phyloP scores from a whole-genome alignment of 2,113 vertebrate genomes.

The Psephotus haematonotus region DNA sequence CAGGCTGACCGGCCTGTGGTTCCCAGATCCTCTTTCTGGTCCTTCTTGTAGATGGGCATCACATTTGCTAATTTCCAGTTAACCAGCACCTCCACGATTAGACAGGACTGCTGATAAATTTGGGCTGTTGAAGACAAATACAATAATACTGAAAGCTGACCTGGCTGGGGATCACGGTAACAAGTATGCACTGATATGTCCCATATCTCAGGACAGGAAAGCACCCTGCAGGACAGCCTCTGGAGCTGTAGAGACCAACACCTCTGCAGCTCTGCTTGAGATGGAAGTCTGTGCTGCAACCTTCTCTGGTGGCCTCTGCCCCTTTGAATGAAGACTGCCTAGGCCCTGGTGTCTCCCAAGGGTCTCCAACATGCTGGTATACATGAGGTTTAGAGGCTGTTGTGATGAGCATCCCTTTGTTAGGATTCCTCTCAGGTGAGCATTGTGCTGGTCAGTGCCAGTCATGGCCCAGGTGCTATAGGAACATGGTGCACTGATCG shows the following conservation, averaged over 20 bases:
- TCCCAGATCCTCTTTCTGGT: background rate
- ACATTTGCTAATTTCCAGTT: background rate
- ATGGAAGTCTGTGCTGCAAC: fast-evolving
- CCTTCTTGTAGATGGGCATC: background rate
- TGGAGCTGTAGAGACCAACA: background rate
- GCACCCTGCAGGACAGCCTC: background rate
- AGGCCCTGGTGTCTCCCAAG: background rate
- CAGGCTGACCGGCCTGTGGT: background rate
- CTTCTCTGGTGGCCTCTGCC: background rate
- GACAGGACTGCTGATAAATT: background rate
- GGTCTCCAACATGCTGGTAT: background rate
- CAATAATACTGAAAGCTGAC: background rate
- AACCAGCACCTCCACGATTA: background rate
- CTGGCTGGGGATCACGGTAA: background rate
- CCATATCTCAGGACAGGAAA: background rate
- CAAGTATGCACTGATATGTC: background rate
- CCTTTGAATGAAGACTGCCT: background rate
- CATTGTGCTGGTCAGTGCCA: background rate
- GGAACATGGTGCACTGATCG: background rate
- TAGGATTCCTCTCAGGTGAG: background rate
- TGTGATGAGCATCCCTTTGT: background rate
- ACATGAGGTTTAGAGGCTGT: background rate
- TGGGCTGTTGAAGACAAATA: background rate
- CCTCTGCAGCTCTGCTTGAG: background rate
- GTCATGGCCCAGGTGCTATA: background rate